Percentiles rank a stretch among this genome's conserved stretches.
Evolutionary conservation across 2,797 vertebrate species (phyloP).

Genomic region (Cygnus olor): DNA sequence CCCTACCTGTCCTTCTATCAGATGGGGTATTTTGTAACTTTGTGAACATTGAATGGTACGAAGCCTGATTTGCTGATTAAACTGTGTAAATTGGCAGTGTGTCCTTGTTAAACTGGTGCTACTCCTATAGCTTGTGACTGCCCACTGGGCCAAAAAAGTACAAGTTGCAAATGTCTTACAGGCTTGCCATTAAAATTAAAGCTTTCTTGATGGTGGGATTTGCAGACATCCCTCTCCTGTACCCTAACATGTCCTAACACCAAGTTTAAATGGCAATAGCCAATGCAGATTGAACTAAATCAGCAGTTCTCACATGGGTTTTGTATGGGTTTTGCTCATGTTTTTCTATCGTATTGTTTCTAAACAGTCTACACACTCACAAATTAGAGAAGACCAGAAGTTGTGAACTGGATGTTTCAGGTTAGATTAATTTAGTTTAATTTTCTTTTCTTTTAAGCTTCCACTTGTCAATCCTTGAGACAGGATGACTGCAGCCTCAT

Average conservation of each 20-base stretch:
- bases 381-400: neutral
- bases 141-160: conserved; percentile 72
- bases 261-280: conserved; percentile 35
- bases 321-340: neutral
- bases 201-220: conserved; percentile 7
- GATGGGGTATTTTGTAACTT: neutral
- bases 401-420: neutral
- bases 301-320: neutral
- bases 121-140: conserved; percentile 79
- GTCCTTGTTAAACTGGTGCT: conserved; percentile 80
- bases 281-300: neutral
- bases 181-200: conserved; percentile 13
- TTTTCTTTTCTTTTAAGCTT: neutral
- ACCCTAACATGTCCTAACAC: neutral
- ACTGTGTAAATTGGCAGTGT: conserved; percentile 81
- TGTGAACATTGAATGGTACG: conserved; percentile 80
- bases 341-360: neutral
- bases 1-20: conserved; percentile 28
- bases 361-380: neutral
- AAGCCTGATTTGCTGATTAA: conserved; percentile 82
- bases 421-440: neutral
- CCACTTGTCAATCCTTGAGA: neutral
- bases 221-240: neutral
- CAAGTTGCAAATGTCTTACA: conserved; percentile 62
- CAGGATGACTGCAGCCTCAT: neutral